phyloP scores from a whole-genome alignment of 2,113 vertebrate genomes.

The Sialia sialis region DNA sequence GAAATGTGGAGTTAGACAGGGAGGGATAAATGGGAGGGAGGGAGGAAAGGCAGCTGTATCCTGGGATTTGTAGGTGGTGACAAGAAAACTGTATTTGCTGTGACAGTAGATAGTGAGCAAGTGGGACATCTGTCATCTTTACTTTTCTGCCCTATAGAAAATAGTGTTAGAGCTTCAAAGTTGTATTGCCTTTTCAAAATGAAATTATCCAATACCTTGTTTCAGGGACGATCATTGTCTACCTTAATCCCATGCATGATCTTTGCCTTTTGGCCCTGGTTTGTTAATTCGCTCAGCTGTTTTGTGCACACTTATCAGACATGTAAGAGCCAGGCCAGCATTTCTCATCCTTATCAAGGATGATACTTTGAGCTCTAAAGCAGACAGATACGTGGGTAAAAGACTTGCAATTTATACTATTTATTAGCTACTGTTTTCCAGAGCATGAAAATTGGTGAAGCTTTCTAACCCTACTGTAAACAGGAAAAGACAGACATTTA shows the following conservation, averaged over 20 bases:
- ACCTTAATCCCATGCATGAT: neutral
- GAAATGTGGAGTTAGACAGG: neutral
- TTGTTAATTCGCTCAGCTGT: slow-evolving; percentile 4
- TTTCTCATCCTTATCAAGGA: neutral
- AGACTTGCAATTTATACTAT: neutral
- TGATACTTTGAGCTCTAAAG: slow-evolving; percentile 40
- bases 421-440: neutral
- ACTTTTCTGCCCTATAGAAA: slow-evolving; percentile 8
- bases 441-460: neutral
- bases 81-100: slow-evolving; percentile 19
- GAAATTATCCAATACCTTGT: neutral
- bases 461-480: neutral
- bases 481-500: neutral
- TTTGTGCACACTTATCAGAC: slow-evolving; percentile 18
- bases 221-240: neutral
- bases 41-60: neutral
- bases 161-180: neutral
- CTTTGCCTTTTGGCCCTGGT: slow-evolving; percentile 43
- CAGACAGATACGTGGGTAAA: neutral
- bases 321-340: slow-evolving; percentile 24
- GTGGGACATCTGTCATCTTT: slow-evolving; percentile 23
- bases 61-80: slow-evolving; percentile 49
- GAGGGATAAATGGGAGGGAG: neutral
- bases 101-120: neutral
- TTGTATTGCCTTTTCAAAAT: neutral